Base-by-base conservation (phyloP, 2,797 vertebrate species). In the Anabas testudineus region DNA sequence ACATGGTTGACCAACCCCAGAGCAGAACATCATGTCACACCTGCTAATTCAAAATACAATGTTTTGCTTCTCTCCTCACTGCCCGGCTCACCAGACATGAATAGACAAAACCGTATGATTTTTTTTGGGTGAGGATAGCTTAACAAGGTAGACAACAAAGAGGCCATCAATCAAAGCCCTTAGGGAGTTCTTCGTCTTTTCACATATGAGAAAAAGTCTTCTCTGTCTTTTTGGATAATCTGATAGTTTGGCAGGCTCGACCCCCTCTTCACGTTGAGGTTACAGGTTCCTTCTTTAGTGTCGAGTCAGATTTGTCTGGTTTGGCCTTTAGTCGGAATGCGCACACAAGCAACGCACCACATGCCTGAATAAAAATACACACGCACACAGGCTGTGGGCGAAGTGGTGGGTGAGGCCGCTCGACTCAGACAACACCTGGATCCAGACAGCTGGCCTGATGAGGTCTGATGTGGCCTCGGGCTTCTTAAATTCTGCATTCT, bases 381-480 rank as follows among this genome's bases (percentile, higher is more conserved):
- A 59, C 46, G n/a, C 47, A 52, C 52, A 48, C 13, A 24, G 45
- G 74, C 78, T 45, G 49, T 10, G 68, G 70, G 65, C 41, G 39
- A 84, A 58, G 78, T 21, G 10, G 45, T 64, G 64, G 77, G 67
- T 45, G 65, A 81, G 54, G 75, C 70, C 52, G 73, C 64, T 70
- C 18, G 6, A 72, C 79, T 87, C 73, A 68, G 71, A 80, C 63
- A 84, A 72, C 85, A 89, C 83, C 82, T 82, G 81, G 76, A 88
- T 84, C 37, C 57, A 56, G 84, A 90, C 88, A 80, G 75, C 73
- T 73, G 76, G 68, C 55, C 66, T 87, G 86, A 88, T 85, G 81
- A 82, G 87, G 79, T 65, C 74, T 85, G 86, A 88, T 84, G 78
- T 86, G 88, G 81, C 86, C 82, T 58, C 7, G 34, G 77, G 78